Evolutionary conservation across 2,888 invertebrate species (phyloP).

Genomic region (Nemotelus nigrinus): DNA sequence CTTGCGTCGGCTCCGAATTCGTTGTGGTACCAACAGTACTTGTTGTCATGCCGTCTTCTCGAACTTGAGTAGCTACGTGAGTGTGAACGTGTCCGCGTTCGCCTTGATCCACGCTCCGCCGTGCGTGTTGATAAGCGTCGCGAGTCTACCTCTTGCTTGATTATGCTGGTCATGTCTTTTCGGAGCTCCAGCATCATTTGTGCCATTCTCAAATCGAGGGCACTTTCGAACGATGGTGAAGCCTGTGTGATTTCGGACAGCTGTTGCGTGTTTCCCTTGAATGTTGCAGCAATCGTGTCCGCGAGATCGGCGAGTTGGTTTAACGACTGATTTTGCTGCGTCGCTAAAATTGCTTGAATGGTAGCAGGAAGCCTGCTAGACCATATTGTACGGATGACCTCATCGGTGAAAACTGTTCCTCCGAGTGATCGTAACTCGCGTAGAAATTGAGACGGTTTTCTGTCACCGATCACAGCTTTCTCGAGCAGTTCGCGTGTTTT

Average conservation of each 20-base stretch:
- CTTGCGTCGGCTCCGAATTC: constrained; percentile 44
- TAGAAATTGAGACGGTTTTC: background rate
- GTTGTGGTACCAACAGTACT: constrained; percentile 49
- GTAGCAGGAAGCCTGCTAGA: background rate
- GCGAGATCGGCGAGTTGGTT: too few relatives aligned
- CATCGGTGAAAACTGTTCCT: background rate
- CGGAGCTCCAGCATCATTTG: background rate
- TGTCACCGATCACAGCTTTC: background rate
- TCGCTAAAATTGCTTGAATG: background rate
- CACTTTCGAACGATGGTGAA: background rate
- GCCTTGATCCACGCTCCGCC: background rate
- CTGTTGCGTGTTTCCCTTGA: background rate
- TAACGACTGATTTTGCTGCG: background rate
- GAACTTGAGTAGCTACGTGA: background rate
- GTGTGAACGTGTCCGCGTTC: background rate
- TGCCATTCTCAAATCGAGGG: background rate
- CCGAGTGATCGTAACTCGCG: background rate
- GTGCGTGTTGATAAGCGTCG: background rate
- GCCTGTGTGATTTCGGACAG: background rate
- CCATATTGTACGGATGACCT: background rate
- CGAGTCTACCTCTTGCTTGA: background rate
- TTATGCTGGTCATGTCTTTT: background rate
- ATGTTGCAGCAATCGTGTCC: background rate
- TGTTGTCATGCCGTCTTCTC: constrained; percentile 6
- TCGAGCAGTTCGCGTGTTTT: background rate